Conservation (phyloP, 2,113 vertebrate genomes). For the Falco punctatus region DNA sequence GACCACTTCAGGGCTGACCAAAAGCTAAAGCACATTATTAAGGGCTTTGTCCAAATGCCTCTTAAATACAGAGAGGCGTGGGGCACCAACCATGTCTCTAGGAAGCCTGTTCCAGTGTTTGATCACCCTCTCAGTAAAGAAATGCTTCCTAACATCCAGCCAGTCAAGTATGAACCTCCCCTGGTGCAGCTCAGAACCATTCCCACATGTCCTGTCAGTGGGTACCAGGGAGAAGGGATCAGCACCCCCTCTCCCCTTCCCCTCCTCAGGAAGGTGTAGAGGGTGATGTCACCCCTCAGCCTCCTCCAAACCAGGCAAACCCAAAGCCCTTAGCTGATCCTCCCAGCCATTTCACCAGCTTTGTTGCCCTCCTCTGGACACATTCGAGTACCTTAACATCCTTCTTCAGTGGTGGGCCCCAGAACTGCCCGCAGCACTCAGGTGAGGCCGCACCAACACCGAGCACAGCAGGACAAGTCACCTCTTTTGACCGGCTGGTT, state of each 20-base stretch:
- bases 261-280: neutral
- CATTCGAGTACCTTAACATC: neutral
- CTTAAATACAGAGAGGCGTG: no score
- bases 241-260: neutral
- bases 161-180: neutral
- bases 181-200: neutral
- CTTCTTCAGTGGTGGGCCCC: neutral
- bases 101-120: neutral
- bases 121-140: neutral
- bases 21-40: neutral
- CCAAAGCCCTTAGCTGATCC: rapidly evolving
- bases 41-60: neutral
- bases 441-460: rapidly evolving
- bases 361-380: neutral
- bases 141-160: neutral
- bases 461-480: neutral
- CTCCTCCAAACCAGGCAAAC: neutral
- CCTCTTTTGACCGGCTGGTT: rapidly evolving
- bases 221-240: neutral
- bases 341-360: neutral
- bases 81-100: neutral
- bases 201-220: rapidly evolving
- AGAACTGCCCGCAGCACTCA: neutral
- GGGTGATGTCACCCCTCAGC: neutral
- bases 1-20: neutral